These are phyloP conservation scores for Tenualosa thibaudeaui DNA, from an alignment of 2,797 vertebrate species.

Conservation along the genomic window DNA sequence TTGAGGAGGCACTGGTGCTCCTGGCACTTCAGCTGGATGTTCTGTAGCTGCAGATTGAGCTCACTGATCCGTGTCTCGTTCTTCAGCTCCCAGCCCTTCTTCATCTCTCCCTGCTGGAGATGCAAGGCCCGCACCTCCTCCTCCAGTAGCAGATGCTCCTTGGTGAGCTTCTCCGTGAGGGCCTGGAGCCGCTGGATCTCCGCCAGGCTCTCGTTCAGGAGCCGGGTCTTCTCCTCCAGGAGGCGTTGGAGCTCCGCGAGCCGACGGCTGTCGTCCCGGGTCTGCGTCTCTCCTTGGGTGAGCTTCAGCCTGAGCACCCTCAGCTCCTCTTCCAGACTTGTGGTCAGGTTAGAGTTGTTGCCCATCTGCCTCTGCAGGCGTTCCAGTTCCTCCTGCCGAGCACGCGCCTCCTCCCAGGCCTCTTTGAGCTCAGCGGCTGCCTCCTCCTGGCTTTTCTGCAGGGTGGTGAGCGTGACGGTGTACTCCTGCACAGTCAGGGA, in stretches of 20 bases:
- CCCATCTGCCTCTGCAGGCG: constrained; percentile 81
- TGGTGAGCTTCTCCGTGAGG: constrained; percentile 83
- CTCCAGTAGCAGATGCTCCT: constrained; percentile 85
- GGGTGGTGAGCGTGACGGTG: constrained; percentile 75
- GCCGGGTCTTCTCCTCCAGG: constrained; percentile 84
- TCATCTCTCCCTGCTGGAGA: constrained; percentile 80
- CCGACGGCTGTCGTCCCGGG: constrained; percentile 81
- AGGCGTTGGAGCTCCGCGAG: constrained; percentile 83
- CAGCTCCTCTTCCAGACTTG: constrained; percentile 73
- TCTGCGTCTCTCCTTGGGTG: constrained; percentile 81
- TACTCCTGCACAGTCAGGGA: constrained; percentile 78
- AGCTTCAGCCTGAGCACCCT: constrained; percentile 82
- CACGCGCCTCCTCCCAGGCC: constrained; percentile 77
- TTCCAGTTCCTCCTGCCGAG: constrained; percentile 83
- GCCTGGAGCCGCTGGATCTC: constrained; percentile 84
- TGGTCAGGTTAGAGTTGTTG: constrained; percentile 72
- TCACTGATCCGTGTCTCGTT: constrained; percentile 79
- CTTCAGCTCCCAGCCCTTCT: constrained; percentile 74
- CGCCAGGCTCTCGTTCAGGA: constrained; percentile 77
- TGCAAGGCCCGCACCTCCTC: constrained; percentile 81
- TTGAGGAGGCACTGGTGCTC: constrained; percentile 89
- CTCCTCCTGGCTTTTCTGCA: constrained; percentile 86
- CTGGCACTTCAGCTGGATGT: constrained; percentile 79
- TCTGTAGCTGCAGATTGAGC: constrained; percentile 85
- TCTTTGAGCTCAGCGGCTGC: constrained; percentile 75